A percentile compares a stretch with the other conserved stretches of the same genome.
Evolutionary conservation across 2,888 invertebrate genomes (phyloP).

Genomic region (Thalpophila matura): DNA sequence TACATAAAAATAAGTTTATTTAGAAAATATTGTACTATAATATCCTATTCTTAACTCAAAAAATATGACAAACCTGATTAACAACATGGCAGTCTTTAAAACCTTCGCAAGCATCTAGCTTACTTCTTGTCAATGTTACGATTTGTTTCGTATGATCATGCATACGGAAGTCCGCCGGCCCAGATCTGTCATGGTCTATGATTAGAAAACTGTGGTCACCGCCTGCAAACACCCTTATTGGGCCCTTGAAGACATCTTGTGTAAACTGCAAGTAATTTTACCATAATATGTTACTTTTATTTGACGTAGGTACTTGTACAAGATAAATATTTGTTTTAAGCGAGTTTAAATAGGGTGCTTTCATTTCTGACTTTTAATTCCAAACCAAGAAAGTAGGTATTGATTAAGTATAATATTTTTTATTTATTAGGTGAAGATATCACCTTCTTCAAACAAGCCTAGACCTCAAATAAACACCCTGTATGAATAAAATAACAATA

Average conservation of each 20-base stretch:
- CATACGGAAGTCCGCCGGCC: conserved; percentile 92
- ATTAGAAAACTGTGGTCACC: conserved; percentile 97
- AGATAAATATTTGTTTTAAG: conserved; percentile 37
- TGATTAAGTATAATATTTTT: too few species aligned
- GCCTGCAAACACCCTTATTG: conserved; percentile 93
- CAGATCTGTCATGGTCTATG: conserved; percentile 84
- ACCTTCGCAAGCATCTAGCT: conserved; percentile 91
- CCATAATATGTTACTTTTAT: conserved; percentile 8
- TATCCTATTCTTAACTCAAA: too few species aligned
- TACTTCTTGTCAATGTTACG: conserved; percentile 91
- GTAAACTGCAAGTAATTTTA: conserved; percentile 77
- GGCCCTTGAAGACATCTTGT: conserved; percentile 80
- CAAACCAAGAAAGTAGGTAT: too few species aligned
- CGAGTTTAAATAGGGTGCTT: conserved; percentile 25
- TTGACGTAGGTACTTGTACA: neutral
- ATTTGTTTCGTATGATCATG: conserved; percentile 92
- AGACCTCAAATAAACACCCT: conserved; percentile 40
- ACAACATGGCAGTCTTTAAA: conserved; percentile 92
- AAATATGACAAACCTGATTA: conserved; percentile 86
- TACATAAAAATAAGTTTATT: too few species aligned
- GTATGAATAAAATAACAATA: conserved; percentile 5
- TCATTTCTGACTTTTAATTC: too few species aligned
- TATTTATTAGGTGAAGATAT: neutral
- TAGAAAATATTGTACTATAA: too few species aligned
- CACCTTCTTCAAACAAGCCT: conserved; percentile 32